Percentiles rank a stretch among this genome's conserved stretches.
These are phyloP conservation scores for Rhinoderma darwinii DNA, from an alignment of 2,113 vertebrate genomes.

Conservation along the genomic window DNA sequence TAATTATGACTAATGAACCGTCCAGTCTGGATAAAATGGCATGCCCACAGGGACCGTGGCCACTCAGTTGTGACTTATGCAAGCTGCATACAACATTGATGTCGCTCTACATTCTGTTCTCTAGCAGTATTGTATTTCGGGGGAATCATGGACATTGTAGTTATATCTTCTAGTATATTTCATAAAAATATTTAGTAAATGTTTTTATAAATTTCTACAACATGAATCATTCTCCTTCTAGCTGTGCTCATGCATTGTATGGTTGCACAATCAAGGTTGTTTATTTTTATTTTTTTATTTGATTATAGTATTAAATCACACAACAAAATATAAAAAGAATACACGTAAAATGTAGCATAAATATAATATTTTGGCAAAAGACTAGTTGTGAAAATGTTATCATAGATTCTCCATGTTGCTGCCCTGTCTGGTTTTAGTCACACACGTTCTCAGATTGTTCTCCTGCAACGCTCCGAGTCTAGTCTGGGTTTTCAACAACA, in stretches of 20 bases:
- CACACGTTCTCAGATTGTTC: not conserved
- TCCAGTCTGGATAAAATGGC: slow-evolving; percentile 91
- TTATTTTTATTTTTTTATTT: no score
- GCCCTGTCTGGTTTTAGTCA: not conserved
- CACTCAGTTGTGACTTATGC: slow-evolving; percentile 84
- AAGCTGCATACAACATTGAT: slow-evolving; percentile 78
- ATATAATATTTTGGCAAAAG: not conserved
- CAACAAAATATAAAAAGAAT: not conserved
- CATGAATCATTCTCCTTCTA: not conserved
- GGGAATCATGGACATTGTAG: not conserved
- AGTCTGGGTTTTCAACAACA: no score
- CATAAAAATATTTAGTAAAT: not conserved
- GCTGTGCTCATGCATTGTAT: not conserved
- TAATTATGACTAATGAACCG: slow-evolving; percentile 94
- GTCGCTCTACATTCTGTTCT: slow-evolving; percentile 67
- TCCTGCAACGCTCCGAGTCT: not conserved
- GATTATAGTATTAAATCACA: not conserved
- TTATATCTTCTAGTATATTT: not conserved
- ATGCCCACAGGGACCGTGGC: slow-evolving; percentile 82
- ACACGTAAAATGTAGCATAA: not conserved
- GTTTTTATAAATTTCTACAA: not conserved
- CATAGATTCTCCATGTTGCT: no score
- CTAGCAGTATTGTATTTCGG: not conserved
- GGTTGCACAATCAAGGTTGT: not conserved
- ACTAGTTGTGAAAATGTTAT: not conserved